Evolutionary conservation across 2,113 vertebrate species (phyloP).

Genomic region (Thomomys bottae): DNA sequence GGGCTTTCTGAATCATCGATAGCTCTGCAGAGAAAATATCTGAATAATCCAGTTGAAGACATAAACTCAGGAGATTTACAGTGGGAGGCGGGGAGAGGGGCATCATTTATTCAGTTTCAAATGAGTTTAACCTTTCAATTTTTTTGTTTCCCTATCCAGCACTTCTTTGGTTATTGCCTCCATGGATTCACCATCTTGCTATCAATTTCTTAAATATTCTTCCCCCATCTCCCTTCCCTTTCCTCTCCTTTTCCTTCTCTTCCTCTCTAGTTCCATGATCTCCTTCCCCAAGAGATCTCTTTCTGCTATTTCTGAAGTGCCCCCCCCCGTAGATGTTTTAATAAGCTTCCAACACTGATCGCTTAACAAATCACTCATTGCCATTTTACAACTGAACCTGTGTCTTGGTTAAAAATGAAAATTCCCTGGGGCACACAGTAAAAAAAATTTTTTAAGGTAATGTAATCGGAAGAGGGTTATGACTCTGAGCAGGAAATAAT

Average conservation of each 20-base stretch:
- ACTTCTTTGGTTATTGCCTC: slow-evolving; percentile 22
- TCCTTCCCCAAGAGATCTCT: slow-evolving; percentile 48
- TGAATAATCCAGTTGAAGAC: not conserved
- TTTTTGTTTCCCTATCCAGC: slow-evolving; percentile 23
- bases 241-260: not conserved
- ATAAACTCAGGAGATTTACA: not conserved
- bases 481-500: slow-evolving; percentile 67
- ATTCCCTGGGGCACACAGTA: slow-evolving; percentile 74
- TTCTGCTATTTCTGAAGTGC: slow-evolving; percentile 53
- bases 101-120: not conserved
- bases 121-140: slow-evolving; percentile 41
- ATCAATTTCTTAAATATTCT: slow-evolving; percentile 33
- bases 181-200: not conserved
- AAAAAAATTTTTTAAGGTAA: slow-evolving; percentile 69
- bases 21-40: slow-evolving; percentile 9
- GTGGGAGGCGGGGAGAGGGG: not conserved
- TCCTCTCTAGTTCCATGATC: slow-evolving; percentile 51
- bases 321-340: slow-evolving; percentile 71
- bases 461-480: slow-evolving; percentile 63
- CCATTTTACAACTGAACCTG: slow-evolving; percentile 72
- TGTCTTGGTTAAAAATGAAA: slow-evolving; percentile 80
- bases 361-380: slow-evolving; percentile 75
- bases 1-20: not conserved
- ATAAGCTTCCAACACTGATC: slow-evolving; percentile 70
- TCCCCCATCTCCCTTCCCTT: not conserved